These are phyloP conservation scores for Erebia aethiops DNA, from an alignment of 2,888 invertebrate genomes.

Conservation along the genomic window DNA sequence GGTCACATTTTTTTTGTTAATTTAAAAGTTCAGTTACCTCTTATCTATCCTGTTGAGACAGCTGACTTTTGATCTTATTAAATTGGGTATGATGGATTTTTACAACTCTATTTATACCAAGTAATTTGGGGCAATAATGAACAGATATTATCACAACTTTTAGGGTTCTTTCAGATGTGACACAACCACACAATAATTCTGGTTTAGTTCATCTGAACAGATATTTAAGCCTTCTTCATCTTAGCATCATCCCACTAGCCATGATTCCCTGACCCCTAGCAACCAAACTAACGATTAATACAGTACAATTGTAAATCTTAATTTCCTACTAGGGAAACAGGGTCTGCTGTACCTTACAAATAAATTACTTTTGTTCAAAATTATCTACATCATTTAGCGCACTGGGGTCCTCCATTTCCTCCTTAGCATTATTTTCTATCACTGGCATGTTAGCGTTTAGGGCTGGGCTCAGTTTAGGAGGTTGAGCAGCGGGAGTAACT, in stretches of 20 bases:
- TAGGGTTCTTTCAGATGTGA: conserved; percentile 22
- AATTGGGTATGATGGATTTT: not conserved
- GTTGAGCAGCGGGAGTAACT: conserved; percentile 69
- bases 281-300: no score
- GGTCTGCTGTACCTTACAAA: conserved; percentile 31
- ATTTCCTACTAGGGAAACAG: not conserved
- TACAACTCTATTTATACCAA: not conserved
- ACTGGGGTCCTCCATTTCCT: conserved; percentile 76
- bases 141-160: conserved; percentile 45
- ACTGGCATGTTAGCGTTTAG: conserved; percentile 65
- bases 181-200: no score
- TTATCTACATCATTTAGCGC: conserved; percentile 67
- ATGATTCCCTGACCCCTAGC: not conserved
- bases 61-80: not conserved
- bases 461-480: conserved; percentile 68
- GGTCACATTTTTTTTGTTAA: not conserved
- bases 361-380: conserved; percentile 62
- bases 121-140: conserved; percentile 30
- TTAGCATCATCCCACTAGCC: not conserved
- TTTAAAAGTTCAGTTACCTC: not conserved
- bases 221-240: not conserved
- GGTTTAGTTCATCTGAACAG: no score
- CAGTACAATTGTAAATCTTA: not conserved
- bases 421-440: conserved; percentile 75
- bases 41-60: not conserved